These are phyloP conservation scores for Linepithema humile DNA, from an alignment of 1,140 invertebrate species.

Conservation along the genomic window DNA sequence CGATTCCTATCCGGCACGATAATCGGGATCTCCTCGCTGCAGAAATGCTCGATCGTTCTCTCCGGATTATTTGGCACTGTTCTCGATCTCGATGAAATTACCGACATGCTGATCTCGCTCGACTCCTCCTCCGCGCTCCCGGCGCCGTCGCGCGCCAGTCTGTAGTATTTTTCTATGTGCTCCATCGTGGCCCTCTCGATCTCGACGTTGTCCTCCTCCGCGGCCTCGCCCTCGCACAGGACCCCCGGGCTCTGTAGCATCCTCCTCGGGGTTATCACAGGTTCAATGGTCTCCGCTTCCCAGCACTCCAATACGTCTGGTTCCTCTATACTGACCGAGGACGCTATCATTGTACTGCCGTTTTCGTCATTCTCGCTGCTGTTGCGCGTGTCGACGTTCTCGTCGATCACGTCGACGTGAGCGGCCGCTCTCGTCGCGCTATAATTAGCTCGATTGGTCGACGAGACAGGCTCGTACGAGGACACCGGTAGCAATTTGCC, in stretches of 20 bases:
- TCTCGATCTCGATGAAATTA: constrained; percentile 41
- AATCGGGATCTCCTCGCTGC: constrained; percentile 65
- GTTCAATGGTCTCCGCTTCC: constrained; percentile 80
- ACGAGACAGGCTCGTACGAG: constrained; percentile 64
- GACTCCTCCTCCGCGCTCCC: constrained; percentile 70
- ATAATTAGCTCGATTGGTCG: neutral
- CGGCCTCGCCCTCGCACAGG: constrained; percentile 68
- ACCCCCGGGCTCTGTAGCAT: constrained; percentile 59
- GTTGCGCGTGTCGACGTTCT: constrained; percentile 15
- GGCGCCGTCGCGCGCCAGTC: constrained; percentile 70
- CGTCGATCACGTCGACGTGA: neutral
- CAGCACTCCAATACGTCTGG: constrained; percentile 83
- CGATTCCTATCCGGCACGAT: constrained; percentile 30
- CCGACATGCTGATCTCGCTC: constrained; percentile 40
- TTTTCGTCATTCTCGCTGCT: constrained; percentile 64
- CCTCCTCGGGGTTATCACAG: constrained; percentile 71
- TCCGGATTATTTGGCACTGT: constrained; percentile 69
- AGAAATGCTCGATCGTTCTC: constrained; percentile 64
- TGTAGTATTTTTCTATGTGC: constrained; percentile 81
- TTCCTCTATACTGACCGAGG: constrained; percentile 81
- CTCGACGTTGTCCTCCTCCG: constrained; percentile 62
- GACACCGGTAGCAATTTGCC: constrained; percentile 78
- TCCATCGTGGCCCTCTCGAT: constrained; percentile 59
- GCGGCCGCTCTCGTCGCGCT: neutral
- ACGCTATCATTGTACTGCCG: constrained; percentile 62